These are phyloP conservation scores for Tubiluchus corallicola DNA, from an alignment of 2,888 invertebrate genomes.

Conservation along the genomic window DNA sequence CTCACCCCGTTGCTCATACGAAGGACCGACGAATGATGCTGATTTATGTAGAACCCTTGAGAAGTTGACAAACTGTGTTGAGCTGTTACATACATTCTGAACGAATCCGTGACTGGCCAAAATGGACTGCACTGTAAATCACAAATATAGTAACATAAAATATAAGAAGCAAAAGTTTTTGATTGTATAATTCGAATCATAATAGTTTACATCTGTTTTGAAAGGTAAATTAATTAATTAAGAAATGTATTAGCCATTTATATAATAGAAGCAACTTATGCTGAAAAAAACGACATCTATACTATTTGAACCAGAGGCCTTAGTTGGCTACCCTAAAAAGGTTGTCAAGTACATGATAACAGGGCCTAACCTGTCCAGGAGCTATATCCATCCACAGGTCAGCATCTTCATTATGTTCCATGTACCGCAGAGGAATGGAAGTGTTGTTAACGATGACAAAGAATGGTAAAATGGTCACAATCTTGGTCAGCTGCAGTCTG, in stretches of 20 bases:
- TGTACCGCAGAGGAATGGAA: conserved; percentile 41
- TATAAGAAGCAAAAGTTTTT: too few relatives aligned
- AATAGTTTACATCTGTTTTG: too few relatives aligned
- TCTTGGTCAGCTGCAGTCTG: conserved; percentile 51
- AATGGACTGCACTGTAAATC: conserved; percentile 44
- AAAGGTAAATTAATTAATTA: too few relatives aligned
- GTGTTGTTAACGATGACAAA: conserved; percentile 56
- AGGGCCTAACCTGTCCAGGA: conserved; percentile 40
- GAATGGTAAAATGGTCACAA: conserved; percentile 56
- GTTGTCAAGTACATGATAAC: too few relatives aligned
- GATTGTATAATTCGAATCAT: too few relatives aligned
- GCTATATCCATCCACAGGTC: conserved; percentile 61
- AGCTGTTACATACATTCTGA: conserved; percentile 60
- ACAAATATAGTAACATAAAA: too few relatives aligned
- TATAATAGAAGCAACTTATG: too few relatives aligned
- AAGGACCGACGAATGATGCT: conserved; percentile 48
- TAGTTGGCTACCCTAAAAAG: too few relatives aligned
- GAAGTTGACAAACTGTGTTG: conserved; percentile 53
- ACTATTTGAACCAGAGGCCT: too few relatives aligned
- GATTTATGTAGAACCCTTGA: conserved; percentile 53
- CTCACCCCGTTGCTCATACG: conserved; percentile 64
- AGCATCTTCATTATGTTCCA: conserved; percentile 66
- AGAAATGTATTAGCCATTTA: too few relatives aligned
- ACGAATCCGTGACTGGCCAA: conserved; percentile 62
- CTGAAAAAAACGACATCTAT: too few relatives aligned